Evolutionary conservation across 2,888 invertebrate species (phyloP), one percentile per base, ranked within the genome.

Genomic region (Autographa pulchrina): DNA sequence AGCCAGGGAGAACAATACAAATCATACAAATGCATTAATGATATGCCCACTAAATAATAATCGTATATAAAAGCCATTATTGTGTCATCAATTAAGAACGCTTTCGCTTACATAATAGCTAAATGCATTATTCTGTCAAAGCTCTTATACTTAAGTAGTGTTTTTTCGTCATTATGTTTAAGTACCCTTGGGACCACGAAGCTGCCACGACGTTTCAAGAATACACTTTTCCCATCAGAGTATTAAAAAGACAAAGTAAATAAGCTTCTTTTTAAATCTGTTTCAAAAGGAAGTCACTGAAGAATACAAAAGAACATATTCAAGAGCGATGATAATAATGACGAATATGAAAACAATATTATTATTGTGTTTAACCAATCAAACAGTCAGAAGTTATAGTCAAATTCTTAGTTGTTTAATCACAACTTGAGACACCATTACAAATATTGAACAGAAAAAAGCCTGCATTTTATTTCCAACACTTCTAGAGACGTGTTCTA

Each of bases 101-200:
- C 73, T 70, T 79, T 18, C 9, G 18, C n/a, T 54, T 75, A 32
- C 32, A 48, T 68, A 63, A 72, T 70, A 70, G 77, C 77, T 73
- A 70, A 75, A 70, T 65, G 66, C 71, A 69, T 73, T 54, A 62
- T 32, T 31, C 69, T 41, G 62, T 58, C 62, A 54, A 70, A 80
- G 70, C 58, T 70, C 14, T 25, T 70, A 43, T 25, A 63, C 68
- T 35, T 58, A 66, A 18, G 66, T 31, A 25, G 16, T 76, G n/a
- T 76, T 79, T 77, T 74, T 72, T 74, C 32, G 67, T 70, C 75
- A 73, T 76, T 68, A 66, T 77, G 76, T 86, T 85, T 79, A 77
- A 78, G 72, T 72, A 82, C 81, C 74, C 64, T 62, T 68, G 78
- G 74, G 78, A 80, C 80, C 80, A 73, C 80, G 82, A 83, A 85